Evolutionary conservation across 2,113 vertebrate species (phyloP).

Genomic region (Leucosticte australis): DNA sequence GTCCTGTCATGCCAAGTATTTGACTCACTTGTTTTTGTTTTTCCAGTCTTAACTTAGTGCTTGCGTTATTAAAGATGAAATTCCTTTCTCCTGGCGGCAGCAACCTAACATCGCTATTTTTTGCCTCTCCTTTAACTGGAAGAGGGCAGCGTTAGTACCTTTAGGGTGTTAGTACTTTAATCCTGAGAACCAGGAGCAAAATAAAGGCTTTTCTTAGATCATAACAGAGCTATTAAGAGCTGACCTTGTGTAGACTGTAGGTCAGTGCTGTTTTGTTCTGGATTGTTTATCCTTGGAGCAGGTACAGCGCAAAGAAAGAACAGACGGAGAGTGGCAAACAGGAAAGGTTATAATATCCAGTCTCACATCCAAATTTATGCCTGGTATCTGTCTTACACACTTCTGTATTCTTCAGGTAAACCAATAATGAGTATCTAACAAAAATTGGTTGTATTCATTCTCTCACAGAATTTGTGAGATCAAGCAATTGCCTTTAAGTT

Average conservation of each 20-base stretch:
- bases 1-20: background rate
- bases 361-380: background rate
- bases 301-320: background rate
- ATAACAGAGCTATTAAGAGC: background rate
- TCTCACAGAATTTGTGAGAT: background rate
- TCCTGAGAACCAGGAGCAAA: background rate
- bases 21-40: conserved; percentile 42
- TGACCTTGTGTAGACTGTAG: background rate
- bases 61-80: background rate
- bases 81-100: background rate
- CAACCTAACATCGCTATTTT: background rate
- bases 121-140: background rate
- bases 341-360: background rate
- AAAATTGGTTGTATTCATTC: background rate
- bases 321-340: background rate
- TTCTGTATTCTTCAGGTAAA: background rate
- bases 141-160: background rate
- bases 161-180: background rate
- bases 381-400: background rate
- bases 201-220: background rate
- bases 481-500: background rate
- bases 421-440: background rate
- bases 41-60: background rate
- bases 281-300: background rate
- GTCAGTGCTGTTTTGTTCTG: background rate